Percentiles rank a stretch among this genome's conserved stretches.
Conservation (phyloP, 2,797 vertebrate species). For the Sparidentex hasta region DNA sequence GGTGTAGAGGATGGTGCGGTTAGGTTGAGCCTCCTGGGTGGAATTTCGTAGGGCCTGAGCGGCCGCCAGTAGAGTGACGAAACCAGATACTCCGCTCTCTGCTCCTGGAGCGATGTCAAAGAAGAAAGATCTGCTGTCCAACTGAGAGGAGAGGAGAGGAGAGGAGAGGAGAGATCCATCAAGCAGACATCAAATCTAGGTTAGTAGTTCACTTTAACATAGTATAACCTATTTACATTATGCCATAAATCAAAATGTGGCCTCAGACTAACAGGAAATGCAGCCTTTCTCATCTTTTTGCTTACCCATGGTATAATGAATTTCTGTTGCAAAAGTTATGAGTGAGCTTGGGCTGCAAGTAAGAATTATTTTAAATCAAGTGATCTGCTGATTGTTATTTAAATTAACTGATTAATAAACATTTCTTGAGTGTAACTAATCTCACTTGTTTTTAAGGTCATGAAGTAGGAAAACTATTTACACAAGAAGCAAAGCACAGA, state of each 20-base stretch:
- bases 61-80: conserved; percentile 91
- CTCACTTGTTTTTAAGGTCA: too few species aligned
- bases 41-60: conserved; percentile 86
- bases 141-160: conserved; percentile 72
- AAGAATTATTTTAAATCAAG: too few species aligned
- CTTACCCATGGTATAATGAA: neutral
- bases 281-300: neutral
- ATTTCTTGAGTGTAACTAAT: too few species aligned
- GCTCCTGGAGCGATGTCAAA: conserved; percentile 92
- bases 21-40: conserved; percentile 77
- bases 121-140: conserved; percentile 96
- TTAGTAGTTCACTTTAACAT: conserved; percentile 3
- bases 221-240: conserved; percentile 8
- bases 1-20: conserved; percentile 90
- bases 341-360: too few species aligned
- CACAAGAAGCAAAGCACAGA: conserved; percentile 1
- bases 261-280: conserved; percentile 5
- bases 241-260: conserved; percentile 2
- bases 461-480: neutral
- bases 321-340: too few species aligned
- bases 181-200: neutral
- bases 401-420: too few species aligned
- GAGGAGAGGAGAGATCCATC: neutral
- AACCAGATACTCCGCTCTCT: conserved; percentile 88
- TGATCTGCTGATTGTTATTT: too few species aligned